Evolutionary conservation across 2,888 invertebrate genomes (phyloP).

Genomic region (Entomobrya proxima): DNA sequence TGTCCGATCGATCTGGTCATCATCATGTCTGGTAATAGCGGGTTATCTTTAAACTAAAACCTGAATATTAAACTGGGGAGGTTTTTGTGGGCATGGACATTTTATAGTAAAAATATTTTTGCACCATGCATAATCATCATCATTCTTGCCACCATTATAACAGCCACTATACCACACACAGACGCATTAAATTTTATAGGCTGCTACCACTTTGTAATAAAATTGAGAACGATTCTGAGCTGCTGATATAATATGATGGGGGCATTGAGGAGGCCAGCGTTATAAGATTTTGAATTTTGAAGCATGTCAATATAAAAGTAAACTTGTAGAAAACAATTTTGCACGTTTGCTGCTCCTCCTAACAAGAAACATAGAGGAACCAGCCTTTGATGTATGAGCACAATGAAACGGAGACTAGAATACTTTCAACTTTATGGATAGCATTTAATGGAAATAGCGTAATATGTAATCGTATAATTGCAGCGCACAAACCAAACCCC

Average conservation of each 20-base stretch:
- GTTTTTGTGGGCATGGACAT: not conserved
- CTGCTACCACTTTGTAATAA: slow-evolving; percentile 31
- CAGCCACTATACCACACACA: slow-evolving; percentile 37
- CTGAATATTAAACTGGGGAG: not conserved
- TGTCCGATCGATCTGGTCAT: not conserved
- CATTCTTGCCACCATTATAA: slow-evolving; percentile 16
- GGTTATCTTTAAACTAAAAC: not conserved
- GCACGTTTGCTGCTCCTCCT: slow-evolving; percentile 13
- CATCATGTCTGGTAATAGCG: too few relatives aligned
- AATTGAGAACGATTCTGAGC: too few relatives aligned
- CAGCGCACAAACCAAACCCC: slow-evolving; percentile 16
- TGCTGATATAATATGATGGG: not conserved
- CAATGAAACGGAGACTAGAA: too few relatives aligned
- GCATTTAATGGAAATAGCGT: slow-evolving; percentile 3
- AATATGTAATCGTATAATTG: slow-evolving; percentile 55
- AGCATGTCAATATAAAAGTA: not conserved
- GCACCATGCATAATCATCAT: slow-evolving; percentile 36
- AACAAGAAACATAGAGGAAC: slow-evolving; percentile 2
- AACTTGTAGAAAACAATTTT: not conserved
- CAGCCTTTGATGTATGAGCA: not conserved
- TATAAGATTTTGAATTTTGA: not conserved
- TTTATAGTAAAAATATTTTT: slow-evolving; percentile 23
- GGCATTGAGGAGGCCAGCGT: not conserved
- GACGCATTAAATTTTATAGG: slow-evolving; percentile 19
- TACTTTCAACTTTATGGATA: not conserved